Percentiles rank a stretch among this genome's conserved stretches.
Conservation (phyloP, 2,888 invertebrate species). For the Limnephilus lunatus region DNA sequence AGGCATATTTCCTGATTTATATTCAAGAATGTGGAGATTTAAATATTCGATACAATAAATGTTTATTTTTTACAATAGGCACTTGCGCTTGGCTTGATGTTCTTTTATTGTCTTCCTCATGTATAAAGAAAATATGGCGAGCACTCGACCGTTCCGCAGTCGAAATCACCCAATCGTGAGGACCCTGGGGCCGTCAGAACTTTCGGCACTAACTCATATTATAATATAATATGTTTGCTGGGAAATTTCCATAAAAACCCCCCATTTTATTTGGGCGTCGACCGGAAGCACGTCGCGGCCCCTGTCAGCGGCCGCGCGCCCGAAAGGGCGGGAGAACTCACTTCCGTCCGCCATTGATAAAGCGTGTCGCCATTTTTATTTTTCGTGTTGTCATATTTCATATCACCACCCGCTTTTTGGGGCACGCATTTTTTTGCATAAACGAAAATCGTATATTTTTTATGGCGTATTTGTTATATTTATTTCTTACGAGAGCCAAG, state of each 20-base stretch:
- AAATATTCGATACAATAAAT: background rate
- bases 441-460: background rate
- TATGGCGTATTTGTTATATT: background rate
- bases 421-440: slow-evolving; percentile 32
- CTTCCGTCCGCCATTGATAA: slow-evolving; percentile 63
- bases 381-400: slow-evolving; percentile 56
- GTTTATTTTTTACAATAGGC: slow-evolving; percentile 2
- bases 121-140: background rate
- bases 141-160: background rate
- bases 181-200: background rate
- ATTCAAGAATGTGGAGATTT: background rate
- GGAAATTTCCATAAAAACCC: slow-evolving; percentile 44
- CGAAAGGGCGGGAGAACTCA: slow-evolving; percentile 52
- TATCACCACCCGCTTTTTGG: slow-evolving; percentile 19
- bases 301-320: slow-evolving; percentile 62
- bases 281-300: slow-evolving; percentile 63
- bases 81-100: background rate
- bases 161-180: background rate
- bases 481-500: no score
- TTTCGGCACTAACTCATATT: slow-evolving; percentile 11
- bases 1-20: background rate
- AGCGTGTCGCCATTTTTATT: slow-evolving; percentile 52
- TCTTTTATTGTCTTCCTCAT: background rate
- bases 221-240: slow-evolving; percentile 7
- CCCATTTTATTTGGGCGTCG: slow-evolving; percentile 61